Conservation (phyloP, 2,797 vertebrate genomes). For the Gorsachius magnificus region DNA sequence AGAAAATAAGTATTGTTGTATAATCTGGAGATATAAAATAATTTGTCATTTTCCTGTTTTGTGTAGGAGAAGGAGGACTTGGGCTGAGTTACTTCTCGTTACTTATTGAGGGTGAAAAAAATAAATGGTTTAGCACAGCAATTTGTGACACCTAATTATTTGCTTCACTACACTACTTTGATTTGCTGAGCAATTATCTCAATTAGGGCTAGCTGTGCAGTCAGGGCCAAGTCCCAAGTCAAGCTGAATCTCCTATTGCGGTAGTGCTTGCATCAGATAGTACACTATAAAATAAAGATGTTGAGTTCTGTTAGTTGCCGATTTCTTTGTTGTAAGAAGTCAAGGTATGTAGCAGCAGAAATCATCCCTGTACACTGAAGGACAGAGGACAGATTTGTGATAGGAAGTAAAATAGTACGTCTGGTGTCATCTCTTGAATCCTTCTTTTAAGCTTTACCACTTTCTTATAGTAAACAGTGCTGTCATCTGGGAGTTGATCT, state of each 20-base stretch:
- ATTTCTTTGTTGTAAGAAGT: background rate
- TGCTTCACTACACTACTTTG: slow-evolving; percentile 46
- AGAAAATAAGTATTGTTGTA: background rate
- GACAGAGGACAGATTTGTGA: background rate
- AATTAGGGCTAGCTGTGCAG: background rate
- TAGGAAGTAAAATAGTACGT: background rate
- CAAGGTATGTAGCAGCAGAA: background rate
- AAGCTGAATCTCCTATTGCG: background rate
- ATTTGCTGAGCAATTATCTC: slow-evolving; percentile 56
- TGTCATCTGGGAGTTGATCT: background rate
- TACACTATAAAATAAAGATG: background rate
- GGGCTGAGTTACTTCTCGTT: background rate
- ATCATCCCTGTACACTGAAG: background rate
- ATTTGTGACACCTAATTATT: slow-evolving; percentile 43
- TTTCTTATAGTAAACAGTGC: background rate
- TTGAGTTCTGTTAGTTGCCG: background rate
- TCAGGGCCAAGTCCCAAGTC: background rate
- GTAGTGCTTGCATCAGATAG: background rate
- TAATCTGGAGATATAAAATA: background rate
- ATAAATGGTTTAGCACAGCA: background rate
- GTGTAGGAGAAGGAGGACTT: background rate
- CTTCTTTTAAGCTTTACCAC: background rate
- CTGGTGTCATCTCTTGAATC: background rate
- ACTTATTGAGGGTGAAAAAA: background rate
- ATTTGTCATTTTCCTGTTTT: background rate